Base-by-base conservation (phyloP, 2,888 invertebrate species). In the Ganaspis brasiliensis region DNA sequence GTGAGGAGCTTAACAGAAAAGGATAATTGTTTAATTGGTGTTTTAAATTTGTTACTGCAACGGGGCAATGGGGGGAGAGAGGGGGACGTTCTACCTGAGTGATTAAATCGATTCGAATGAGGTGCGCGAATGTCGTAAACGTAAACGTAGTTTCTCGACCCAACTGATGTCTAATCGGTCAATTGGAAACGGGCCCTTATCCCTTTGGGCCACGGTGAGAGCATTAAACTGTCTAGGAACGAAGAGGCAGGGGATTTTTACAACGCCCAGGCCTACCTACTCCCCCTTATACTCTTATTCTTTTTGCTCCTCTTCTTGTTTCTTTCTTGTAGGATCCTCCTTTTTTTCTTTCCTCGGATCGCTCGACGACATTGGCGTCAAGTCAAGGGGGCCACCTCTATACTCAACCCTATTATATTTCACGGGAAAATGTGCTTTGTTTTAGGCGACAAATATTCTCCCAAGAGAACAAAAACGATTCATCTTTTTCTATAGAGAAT, bases 181-280 rank as follows among this genome's bases (percentile, higher is more conserved):
- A 84, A 85, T 86, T 88, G 85, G 83, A 84, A 89, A 87, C 82
- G 83, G 83, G 82, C 85, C 86, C 86, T 87, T 84, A 85, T 85
- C 84, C 87, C 84, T 87, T 83, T 75, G 84, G 82, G 82, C 82
- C 78, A 81, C 80, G 76, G 77, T 80, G 81, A 83, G 85, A 85
- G 79, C 82, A 89, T 89, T 89, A 89, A 89, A 89, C 89, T 87
- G 88, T 89, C 88, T 89, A 87, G 87, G 86, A 84, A 78, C 81
- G 85, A 83, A 81, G 83, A 81, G 83, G 82, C 84, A 81, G 85
- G 85, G 85, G 86, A 85, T 88, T 88, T 87, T 86, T 85, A 84
- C 84, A 87, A 84, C 87, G 85, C 80, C 82, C 82, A 83, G 79
- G 82, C 83, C 84, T 81, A 82, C 82, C 85, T 84, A 82, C 82